phyloP scores from a whole-genome alignment of 2,888 invertebrate genomes.

The Petrophora chlorosata region DNA sequence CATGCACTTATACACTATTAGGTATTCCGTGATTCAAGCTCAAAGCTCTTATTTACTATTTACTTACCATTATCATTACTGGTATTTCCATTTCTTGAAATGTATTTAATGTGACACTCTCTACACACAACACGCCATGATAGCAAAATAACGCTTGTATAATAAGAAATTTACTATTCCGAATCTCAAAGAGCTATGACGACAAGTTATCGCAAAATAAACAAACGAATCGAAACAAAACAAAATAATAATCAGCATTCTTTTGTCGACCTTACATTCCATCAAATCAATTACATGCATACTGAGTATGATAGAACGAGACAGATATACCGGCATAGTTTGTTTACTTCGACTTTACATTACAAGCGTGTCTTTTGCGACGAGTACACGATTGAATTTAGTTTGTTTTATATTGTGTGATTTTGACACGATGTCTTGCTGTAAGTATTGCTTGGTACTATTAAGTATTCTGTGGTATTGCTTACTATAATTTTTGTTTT shows the following conservation, averaged over 20 bases:
- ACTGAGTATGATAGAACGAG: slow-evolving; percentile 30
- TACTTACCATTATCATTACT: too few species aligned
- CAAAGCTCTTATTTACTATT: too few species aligned
- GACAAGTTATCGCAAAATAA: not conserved
- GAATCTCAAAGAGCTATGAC: not conserved
- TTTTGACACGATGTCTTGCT: slow-evolving; percentile 55
- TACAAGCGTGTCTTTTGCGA: slow-evolving; percentile 8
- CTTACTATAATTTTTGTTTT: too few species aligned
- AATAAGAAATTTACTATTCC: not conserved
- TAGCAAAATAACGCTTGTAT: not conserved
- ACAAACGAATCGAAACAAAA: slow-evolving; percentile 1
- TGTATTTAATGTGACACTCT: too few species aligned
- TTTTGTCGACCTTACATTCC: slow-evolving; percentile 25
- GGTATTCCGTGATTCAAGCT: too few species aligned
- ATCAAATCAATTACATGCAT: slow-evolving; percentile 17
- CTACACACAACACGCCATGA: too few species aligned
- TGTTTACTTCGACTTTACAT: slow-evolving; percentile 29
- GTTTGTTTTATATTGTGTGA: slow-evolving; percentile 19
- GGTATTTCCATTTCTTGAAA: too few species aligned
- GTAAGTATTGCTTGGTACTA: slow-evolving; percentile 51
- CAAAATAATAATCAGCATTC: not conserved
- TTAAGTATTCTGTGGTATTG: not conserved
- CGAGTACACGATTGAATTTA: slow-evolving; percentile 26
- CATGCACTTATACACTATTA: too few species aligned
- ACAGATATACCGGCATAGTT: slow-evolving; percentile 24